Evolutionary conservation across 2,113 vertebrate genomes (phyloP).

Genomic region (Nibea coibor): DNA sequence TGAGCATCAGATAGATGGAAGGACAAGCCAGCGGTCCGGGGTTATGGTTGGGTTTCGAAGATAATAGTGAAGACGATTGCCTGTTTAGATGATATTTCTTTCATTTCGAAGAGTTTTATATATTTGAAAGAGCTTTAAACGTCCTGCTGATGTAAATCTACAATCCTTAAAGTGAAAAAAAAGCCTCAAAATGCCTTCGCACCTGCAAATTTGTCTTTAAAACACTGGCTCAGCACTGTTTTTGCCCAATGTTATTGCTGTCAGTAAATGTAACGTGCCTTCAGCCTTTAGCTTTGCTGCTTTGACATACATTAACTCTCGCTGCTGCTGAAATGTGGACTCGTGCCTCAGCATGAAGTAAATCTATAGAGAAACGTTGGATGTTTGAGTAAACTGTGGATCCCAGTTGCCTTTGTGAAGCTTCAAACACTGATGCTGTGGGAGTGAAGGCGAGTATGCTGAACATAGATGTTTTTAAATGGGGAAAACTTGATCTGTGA

Average conservation of each 20-base stretch:
- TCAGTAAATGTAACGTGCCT: slow-evolving; percentile 53
- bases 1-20: no score
- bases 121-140: slow-evolving; percentile 17
- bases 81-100: background rate
- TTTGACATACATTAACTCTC: background rate
- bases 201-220: background rate
- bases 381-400: background rate
- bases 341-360: background rate
- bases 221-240: background rate
- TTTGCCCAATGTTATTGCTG: background rate
- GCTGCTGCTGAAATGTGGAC: background rate
- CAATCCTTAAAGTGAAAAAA: background rate
- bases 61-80: background rate
- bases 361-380: background rate
- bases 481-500: no score
- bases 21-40: no score
- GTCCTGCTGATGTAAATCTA: slow-evolving; percentile 5
- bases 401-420: background rate
- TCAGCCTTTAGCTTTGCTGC: slow-evolving; percentile 40
- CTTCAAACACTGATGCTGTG: background rate
- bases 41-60: no score
- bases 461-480: no score
- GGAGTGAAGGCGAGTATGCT: background rate
- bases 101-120: background rate
- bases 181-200: slow-evolving; percentile 23